A percentile compares a stretch with the other conserved stretches of the same genome.
phyloP scores from a whole-genome alignment of 2,113 vertebrate genomes.

The Pterocles orientalis region DNA sequence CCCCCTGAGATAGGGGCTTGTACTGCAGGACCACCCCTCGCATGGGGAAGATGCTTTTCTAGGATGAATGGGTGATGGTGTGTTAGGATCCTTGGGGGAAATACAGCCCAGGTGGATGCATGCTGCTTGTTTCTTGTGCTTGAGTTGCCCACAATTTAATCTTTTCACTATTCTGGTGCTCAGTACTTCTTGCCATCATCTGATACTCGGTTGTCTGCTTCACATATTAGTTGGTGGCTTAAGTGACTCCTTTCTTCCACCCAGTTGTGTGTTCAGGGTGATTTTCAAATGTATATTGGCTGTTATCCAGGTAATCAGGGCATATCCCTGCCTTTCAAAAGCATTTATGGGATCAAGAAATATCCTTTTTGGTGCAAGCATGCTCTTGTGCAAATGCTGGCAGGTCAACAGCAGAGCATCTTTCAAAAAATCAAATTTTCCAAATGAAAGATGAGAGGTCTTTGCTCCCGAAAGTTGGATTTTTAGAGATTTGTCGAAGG shows the following conservation, averaged over 20 bases:
- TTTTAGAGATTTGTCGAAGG: not conserved
- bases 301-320: not conserved
- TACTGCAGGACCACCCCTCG: not conserved
- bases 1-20: fast-evolving
- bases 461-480: not conserved
- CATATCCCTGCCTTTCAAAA: not conserved
- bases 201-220: not conserved
- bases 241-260: not conserved
- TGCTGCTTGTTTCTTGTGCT: not conserved
- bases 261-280: not conserved
- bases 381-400: not conserved
- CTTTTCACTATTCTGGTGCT: fast-evolving
- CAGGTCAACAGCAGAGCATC: not conserved
- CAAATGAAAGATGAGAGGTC: not conserved
- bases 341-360: not conserved
- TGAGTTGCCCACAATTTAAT: not conserved
- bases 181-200: not conserved
- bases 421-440: not conserved
- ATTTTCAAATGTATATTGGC: not conserved
- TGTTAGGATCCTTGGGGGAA: not conserved
- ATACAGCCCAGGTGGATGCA: not conserved
- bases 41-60: not conserved
- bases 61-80: not conserved
- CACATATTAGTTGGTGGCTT: not conserved
- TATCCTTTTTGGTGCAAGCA: not conserved